phyloP scores from a whole-genome alignment of 2,797 vertebrate genomes.

The Coccyzus lansbergi region DNA sequence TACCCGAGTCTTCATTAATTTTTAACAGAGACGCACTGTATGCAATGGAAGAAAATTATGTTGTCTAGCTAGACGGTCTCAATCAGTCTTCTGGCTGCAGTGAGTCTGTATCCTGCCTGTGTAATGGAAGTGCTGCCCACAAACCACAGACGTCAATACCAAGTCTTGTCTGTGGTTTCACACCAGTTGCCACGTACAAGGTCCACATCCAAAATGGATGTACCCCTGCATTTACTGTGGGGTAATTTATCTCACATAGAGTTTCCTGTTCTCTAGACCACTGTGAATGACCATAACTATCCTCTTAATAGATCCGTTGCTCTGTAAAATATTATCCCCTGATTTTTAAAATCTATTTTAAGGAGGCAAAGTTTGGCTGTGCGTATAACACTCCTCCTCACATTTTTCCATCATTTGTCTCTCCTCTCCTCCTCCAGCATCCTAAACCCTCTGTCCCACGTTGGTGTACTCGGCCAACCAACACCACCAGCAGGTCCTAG shows the following conservation, averaged over 20 bases:
- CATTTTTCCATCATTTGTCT: not conserved
- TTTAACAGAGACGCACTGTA: not conserved
- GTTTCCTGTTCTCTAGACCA: not conserved
- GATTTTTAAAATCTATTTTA: not conserved
- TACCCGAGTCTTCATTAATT: not conserved
- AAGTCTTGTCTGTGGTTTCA: constrained; percentile 25
- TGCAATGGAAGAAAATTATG: not conserved
- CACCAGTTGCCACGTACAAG: not conserved
- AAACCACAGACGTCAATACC: not conserved
- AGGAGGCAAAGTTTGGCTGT: not conserved
- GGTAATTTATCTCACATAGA: not conserved
- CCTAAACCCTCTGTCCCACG: not conserved
- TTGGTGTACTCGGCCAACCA: not conserved
- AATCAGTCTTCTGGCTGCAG: constrained; percentile 8
- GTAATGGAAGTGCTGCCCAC: constrained; percentile 20
- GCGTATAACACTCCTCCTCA: not conserved
- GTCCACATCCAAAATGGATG: not conserved
- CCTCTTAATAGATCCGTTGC: not conserved
- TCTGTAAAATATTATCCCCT: not conserved
- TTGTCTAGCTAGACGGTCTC: not conserved
- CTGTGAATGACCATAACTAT: not conserved
- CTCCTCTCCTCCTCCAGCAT: not conserved
- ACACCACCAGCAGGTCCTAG: not conserved
- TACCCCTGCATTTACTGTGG: not conserved
- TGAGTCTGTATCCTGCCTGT: constrained; percentile 12